Percentiles rank a stretch among this genome's conserved stretches.
These are phyloP conservation scores for Linnaemya tessellans DNA, from an alignment of 2,888 invertebrate species.

Conservation along the genomic window DNA sequence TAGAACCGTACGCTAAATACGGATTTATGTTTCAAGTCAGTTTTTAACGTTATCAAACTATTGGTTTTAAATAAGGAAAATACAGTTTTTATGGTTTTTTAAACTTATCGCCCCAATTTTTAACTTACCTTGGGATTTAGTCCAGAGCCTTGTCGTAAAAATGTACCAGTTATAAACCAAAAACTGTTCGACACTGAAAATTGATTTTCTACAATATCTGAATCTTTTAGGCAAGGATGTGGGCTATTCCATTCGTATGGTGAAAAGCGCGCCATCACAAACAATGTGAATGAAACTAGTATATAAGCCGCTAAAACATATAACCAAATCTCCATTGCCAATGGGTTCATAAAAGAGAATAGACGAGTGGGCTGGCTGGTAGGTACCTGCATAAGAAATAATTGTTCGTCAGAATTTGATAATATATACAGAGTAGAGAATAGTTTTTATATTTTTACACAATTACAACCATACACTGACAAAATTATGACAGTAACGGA, in stretches of 20 bases:
- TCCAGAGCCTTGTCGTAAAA: slow-evolving; percentile 93
- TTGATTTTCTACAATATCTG: slow-evolving; percentile 74
- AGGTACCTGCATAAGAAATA: slow-evolving; percentile 85
- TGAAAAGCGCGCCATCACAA: slow-evolving; percentile 91
- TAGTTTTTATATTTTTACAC: slow-evolving; percentile 30
- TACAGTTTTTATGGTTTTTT: too few species aligned
- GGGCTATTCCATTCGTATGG: slow-evolving; percentile 90
- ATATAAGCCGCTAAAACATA: slow-evolving; percentile 92
- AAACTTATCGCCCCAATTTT: too few species aligned
- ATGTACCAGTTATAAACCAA: slow-evolving; percentile 95
- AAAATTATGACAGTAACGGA: too few species aligned
- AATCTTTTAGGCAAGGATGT: slow-evolving; percentile 84
- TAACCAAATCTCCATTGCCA: slow-evolving; percentile 94
- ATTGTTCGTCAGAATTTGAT: slow-evolving; percentile 29
- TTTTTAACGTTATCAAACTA: too few species aligned
- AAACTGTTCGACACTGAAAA: slow-evolving; percentile 97
- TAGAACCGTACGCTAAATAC: too few species aligned
- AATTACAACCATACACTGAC: too few species aligned
- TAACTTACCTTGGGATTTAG: slow-evolving; percentile 90
- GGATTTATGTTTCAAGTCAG: too few species aligned
- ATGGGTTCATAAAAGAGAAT: slow-evolving; percentile 94
- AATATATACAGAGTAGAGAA: slow-evolving; percentile 27
- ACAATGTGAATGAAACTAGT: slow-evolving; percentile 90
- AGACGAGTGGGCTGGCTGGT: slow-evolving; percentile 88
- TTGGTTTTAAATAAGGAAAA: too few species aligned